Base-by-base conservation (phyloP, 2,888 invertebrate genomes). In the Agriotes lineatus region DNA sequence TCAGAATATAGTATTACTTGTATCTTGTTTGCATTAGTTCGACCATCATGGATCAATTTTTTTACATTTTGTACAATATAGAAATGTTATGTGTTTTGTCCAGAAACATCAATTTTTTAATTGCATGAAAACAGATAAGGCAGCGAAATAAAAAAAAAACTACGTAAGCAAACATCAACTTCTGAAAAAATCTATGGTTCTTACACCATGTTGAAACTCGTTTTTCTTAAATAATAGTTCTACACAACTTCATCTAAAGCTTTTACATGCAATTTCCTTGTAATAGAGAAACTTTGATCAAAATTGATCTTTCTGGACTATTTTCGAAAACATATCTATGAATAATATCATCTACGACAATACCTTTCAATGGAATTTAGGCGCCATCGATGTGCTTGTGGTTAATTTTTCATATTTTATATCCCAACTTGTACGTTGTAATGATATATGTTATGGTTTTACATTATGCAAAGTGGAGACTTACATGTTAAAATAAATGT, bases 391-490 rank as follows among this genome's bases (percentile, higher is more conserved):
- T 66, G 66, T 66, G 66, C 66, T 66, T 66, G 25, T 25, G 16
- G 20, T 18, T 58, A 39, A 44, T 33, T 65, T 64, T 58, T 42
- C 25, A 65, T 65, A 50, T 65, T 60, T 66, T 60, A 42, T 54
- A 60, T 44, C 30, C 35, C 50, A 57, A 59, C 59, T 66, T 66
- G 33, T 59, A 59, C 39, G 52, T 66, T 66, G 66, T 60, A 66
- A 66, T 60, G 18, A 59, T 59, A 45, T 60, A 35, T 44, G 25
- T 42, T 57, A 39, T 57, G 7, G 30, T 54, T 30, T 54, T 37
- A 35, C 10, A 57, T 57, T 57, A 39, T 52, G 30, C 20, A 52
- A 52, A 30, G 30, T 30, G 60, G 39, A 22, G n/a, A 25, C 14
- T 61, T 61, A 50, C 1, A 12, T 60, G 54, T 66, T 66, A 7